Base-by-base conservation (phyloP, 2,113 vertebrate genomes). In the Silurus asotus region DNA sequence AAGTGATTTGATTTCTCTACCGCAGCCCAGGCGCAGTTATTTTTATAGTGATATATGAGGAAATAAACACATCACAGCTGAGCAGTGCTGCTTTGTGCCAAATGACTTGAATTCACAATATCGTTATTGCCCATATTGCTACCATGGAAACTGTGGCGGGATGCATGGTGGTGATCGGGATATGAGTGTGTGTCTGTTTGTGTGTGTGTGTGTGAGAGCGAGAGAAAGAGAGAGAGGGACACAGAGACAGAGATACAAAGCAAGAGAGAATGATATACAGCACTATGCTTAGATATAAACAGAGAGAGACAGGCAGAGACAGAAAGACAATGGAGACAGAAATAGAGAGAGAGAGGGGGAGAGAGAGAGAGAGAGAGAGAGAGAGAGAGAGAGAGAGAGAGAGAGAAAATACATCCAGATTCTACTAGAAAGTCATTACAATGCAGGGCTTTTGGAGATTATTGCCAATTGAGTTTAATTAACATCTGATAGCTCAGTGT, bases 401-500 rank as follows among this genome's bases (percentile, higher is more conserved):
- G 61, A 59, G 82, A n/a, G n/a, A 10, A 15, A 79, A 13, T 45
- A 69, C 64, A 62, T 74, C 49, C 65, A 23, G 48, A 74, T 84
- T 86, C 67, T 85, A 48, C 74, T 72, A 72, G 74, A 85, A 74
- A 86, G 67, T 23, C 59, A 51, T 85, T 89, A 85, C 69, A 76
- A 61, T 69, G 69, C 49, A 6, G 86, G 85, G 81, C 25, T 86
- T 89, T 80, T 70, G 81, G 28, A 67, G 67, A 58, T 80, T 78
- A 65, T n/a, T 62, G 67, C 69, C 61, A 88, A 84, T 82, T 84
- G 45, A 82, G 61, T 76, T 65, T 76, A 81, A 84, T 88, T 88
- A 86, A 56, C 65, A 84, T 55, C 53, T 84, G 82, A 81, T 84
- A 82, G 55, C 69, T 69, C 81, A 81, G 86, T 86, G 75, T 83